Evolutionary conservation across 2,113 vertebrate species (phyloP).

Genomic region (Oenanthe oenanthe): DNA sequence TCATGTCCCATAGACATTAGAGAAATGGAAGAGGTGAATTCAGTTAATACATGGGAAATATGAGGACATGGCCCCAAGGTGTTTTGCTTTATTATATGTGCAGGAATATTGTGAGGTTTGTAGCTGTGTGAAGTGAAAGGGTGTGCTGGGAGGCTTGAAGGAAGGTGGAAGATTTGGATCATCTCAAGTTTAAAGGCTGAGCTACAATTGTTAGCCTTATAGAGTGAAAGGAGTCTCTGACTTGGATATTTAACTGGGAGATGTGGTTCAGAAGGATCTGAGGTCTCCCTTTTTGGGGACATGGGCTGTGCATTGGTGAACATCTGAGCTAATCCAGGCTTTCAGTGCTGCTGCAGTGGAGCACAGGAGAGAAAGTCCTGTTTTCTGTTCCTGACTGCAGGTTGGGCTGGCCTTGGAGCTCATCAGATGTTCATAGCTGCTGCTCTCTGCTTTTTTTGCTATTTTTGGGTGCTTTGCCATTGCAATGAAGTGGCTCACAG

Average conservation of each 20-base stretch:
- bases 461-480: constrained; percentile 18
- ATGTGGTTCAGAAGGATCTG: neutral
- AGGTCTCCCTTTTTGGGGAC: neutral
- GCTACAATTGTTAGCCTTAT: neutral
- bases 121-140: neutral
- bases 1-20: neutral
- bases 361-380: neutral
- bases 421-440: neutral
- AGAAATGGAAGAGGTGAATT: neutral
- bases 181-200: neutral
- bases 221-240: neutral
- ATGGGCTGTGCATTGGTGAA: neutral
- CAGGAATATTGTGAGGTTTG: neutral
- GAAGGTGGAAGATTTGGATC: neutral
- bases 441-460: neutral
- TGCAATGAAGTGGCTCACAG: neutral
- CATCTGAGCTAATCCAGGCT: neutral
- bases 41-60: neutral
- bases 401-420: constrained; percentile 2
- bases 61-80: neutral
- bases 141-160: neutral
- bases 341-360: neutral
- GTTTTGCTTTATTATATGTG: neutral
- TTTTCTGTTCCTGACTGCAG: neutral
- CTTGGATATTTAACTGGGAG: neutral